phyloP scores from a whole-genome alignment of 2,113 vertebrate genomes.

The Pelodiscus sinensis region DNA sequence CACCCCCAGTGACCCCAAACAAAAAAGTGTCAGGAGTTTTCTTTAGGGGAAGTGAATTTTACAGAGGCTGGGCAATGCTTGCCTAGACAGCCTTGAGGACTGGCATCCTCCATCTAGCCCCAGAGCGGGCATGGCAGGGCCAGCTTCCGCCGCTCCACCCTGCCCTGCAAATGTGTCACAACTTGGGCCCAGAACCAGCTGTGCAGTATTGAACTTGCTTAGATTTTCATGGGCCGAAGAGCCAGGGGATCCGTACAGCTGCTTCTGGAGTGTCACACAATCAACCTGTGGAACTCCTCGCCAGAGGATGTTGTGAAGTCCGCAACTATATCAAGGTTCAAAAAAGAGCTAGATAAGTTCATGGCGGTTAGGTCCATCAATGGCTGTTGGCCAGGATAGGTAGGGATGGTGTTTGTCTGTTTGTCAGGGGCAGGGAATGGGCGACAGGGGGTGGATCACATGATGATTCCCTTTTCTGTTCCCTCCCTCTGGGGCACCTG shows the following conservation, averaged over 20 bases:
- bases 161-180: background rate
- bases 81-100: fast-evolving
- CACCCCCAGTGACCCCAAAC: background rate
- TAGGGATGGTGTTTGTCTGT: too few species aligned
- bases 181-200: background rate
- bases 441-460: too few species aligned
- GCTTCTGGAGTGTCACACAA: too few species aligned
- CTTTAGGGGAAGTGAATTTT: background rate
- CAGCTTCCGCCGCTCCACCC: background rate
- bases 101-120: background rate
- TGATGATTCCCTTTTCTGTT: too few species aligned
- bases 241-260: background rate
- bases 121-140: background rate
- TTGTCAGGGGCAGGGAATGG: too few species aligned
- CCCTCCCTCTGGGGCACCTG: too few species aligned
- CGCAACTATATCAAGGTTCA: too few species aligned
- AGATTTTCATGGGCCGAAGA: background rate
- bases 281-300: too few species aligned
- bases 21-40: background rate
- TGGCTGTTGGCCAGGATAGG: too few species aligned
- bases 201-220: background rate
- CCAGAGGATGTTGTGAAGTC: too few species aligned
- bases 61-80: background rate
- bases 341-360: too few species aligned
- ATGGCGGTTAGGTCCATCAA: too few species aligned